Percentiles rank a stretch among this genome's conserved stretches.
phyloP scores from a whole-genome alignment of 2,797 vertebrate genomes.

The Lutjanus campechanus region DNA sequence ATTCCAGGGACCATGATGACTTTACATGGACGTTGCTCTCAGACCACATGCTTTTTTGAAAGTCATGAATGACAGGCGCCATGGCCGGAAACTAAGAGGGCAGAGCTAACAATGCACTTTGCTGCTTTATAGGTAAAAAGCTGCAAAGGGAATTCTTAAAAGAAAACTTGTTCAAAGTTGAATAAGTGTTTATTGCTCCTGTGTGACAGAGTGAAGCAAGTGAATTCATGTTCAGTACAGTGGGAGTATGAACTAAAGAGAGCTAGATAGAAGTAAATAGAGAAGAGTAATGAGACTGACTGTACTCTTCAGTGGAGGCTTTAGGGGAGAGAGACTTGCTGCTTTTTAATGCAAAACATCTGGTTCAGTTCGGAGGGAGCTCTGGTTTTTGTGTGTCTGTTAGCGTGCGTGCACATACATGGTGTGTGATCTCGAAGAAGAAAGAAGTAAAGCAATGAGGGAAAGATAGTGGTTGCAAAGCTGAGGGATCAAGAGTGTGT shows the following conservation, averaged over 20 bases:
- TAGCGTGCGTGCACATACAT: constrained; percentile 35
- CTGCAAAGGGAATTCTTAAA: not conserved
- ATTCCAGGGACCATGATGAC: no score
- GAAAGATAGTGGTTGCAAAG: constrained; percentile 63
- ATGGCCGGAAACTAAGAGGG: not conserved
- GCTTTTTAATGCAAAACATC: constrained; percentile 74
- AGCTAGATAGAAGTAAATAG: constrained; percentile 32
- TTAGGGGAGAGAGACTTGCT: constrained; percentile 49
- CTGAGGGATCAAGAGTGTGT: constrained; percentile 29
- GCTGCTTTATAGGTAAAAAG: not conserved
- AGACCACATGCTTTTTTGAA: not conserved
- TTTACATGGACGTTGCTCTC: not conserved
- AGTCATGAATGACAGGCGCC: constrained; percentile 14
- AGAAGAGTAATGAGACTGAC: constrained; percentile 45
- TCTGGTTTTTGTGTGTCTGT: constrained; percentile 39
- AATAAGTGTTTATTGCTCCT: not conserved
- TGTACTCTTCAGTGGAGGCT: constrained; percentile 42
- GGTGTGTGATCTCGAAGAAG: constrained; percentile 50
- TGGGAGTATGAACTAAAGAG: constrained; percentile 18
- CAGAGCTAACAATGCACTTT: not conserved
- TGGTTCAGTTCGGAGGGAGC: constrained; percentile 54
- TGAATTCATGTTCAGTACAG: not conserved
- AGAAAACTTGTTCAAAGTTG: not conserved
- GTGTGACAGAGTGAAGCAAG: not conserved
- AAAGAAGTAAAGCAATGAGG: constrained; percentile 20